These are phyloP conservation scores for Lithophane semibrunnea DNA, from an alignment of 2,888 invertebrate genomes.

Conservation along the genomic window DNA sequence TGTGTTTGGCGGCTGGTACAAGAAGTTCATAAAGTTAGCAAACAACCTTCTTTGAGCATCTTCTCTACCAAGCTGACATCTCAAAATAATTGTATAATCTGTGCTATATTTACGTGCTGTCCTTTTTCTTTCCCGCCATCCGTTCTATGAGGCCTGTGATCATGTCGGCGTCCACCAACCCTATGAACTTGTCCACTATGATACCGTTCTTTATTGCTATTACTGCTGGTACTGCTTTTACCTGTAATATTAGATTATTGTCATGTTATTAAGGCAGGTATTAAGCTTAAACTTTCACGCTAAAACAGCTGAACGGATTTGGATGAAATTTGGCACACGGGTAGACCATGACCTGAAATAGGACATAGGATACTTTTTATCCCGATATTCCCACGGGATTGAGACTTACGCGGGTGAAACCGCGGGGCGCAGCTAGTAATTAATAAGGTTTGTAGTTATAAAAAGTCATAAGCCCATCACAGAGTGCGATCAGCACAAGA, in stretches of 20 bases:
- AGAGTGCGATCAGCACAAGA: too few relatives aligned
- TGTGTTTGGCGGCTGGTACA: too few relatives aligned
- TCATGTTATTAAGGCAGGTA: background rate
- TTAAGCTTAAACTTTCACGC: too few relatives aligned
- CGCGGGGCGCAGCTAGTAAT: too few relatives aligned
- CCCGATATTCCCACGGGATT: too few relatives aligned
- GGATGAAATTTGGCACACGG: too few relatives aligned
- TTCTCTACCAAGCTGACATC: slow-evolving; percentile 50
- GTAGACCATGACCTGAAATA: too few relatives aligned
- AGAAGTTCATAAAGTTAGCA: background rate
- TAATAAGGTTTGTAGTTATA: background rate
- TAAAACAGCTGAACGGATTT: too few relatives aligned
- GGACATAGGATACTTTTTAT: too few relatives aligned
- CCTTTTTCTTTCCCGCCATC: slow-evolving; percentile 84
- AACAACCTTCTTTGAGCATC: slow-evolving; percentile 2
- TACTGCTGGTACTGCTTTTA: slow-evolving; percentile 95
- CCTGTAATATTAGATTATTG: slow-evolving; percentile 78
- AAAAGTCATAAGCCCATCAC: background rate
- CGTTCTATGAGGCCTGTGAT: slow-evolving; percentile 94
- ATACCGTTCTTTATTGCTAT: slow-evolving; percentile 95
- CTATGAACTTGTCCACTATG: slow-evolving; percentile 96
- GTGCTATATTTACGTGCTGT: slow-evolving; percentile 64
- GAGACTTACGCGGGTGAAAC: too few relatives aligned
- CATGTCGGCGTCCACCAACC: slow-evolving; percentile 95
- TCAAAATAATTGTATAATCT: slow-evolving; percentile 40